phyloP scores from a whole-genome alignment of 2,888 invertebrate genomes.

The Hololepta plana region DNA sequence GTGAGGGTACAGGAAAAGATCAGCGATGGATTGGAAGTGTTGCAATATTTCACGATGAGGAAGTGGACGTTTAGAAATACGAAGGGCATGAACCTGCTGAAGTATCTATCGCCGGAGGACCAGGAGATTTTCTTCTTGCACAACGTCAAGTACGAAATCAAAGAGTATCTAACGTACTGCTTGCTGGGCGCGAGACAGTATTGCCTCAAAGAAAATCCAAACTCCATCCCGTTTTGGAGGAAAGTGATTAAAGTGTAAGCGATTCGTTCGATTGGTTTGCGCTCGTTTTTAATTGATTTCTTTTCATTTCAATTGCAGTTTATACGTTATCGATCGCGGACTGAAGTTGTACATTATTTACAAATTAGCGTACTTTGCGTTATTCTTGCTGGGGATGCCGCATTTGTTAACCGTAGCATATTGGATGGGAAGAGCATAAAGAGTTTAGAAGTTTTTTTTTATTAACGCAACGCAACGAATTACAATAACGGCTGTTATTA shows the following conservation, averaged over 20 bases:
- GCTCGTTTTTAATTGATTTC: too few relatives aligned
- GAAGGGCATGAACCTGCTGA: constrained; percentile 32
- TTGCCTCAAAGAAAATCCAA: constrained; percentile 60
- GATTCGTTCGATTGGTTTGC: too few relatives aligned
- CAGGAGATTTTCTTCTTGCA: constrained; percentile 36
- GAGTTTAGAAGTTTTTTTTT: too few relatives aligned
- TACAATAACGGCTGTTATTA: too few relatives aligned
- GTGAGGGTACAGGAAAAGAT: constrained; percentile 39
- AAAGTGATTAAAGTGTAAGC: constrained; percentile 9
- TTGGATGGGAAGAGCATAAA: too few relatives aligned
- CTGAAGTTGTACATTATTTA: too few relatives aligned
- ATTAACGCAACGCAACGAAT: too few relatives aligned
- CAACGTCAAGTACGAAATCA: constrained; percentile 17
- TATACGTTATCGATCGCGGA: too few relatives aligned
- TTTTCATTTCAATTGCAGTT: too few relatives aligned
- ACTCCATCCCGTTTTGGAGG: constrained; percentile 20
- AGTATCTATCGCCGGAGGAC: constrained; percentile 33
- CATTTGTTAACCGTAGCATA: too few relatives aligned
- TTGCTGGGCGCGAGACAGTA: constrained; percentile 61
- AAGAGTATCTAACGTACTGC: constrained; percentile 43
- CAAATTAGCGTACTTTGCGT: too few relatives aligned
- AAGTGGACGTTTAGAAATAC: constrained; percentile 56
- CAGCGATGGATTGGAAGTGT: constrained; percentile 35
- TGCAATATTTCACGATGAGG: constrained; percentile 60
- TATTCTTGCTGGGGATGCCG: too few relatives aligned